Conservation (phyloP, 2,113 vertebrate genomes). For the Arothron firmamentum region DNA sequence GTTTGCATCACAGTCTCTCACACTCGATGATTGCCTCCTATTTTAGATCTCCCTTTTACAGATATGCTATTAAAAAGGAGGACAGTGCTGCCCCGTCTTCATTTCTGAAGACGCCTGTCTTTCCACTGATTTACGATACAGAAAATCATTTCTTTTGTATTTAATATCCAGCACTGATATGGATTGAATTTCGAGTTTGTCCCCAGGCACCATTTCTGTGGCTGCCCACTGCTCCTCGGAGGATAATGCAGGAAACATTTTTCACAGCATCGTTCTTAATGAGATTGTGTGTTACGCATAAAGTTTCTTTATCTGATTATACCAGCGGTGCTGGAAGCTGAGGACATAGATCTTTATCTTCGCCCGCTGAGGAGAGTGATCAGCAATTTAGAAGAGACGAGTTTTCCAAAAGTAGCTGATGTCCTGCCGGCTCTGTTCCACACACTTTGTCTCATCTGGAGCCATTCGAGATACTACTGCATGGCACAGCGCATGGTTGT, state of each 20-base stretch:
- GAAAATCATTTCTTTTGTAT: no score
- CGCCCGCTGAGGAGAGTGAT: constrained; percentile 67
- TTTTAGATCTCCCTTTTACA: no score
- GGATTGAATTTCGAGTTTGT: no score
- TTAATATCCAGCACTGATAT: no score
- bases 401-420: constrained; percentile 69
- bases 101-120: no score
- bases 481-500: constrained; percentile 77
- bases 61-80: no score
- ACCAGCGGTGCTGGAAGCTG: constrained; percentile 68
- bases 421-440: constrained; percentile 80
- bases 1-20: constrained; percentile 4
- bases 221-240: no score
- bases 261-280: background rate
- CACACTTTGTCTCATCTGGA: constrained; percentile 89
- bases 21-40: no score
- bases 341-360: constrained; percentile 73
- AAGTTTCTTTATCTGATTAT: constrained; percentile 6
- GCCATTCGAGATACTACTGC: constrained; percentile 76
- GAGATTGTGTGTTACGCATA: background rate
- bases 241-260: no score
- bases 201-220: no score
- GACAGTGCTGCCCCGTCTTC: no score
- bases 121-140: no score
- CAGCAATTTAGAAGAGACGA: constrained; percentile 71